These are phyloP conservation scores for Orchestes rusci DNA, from an alignment of 2,888 invertebrate genomes.

Conservation along the genomic window DNA sequence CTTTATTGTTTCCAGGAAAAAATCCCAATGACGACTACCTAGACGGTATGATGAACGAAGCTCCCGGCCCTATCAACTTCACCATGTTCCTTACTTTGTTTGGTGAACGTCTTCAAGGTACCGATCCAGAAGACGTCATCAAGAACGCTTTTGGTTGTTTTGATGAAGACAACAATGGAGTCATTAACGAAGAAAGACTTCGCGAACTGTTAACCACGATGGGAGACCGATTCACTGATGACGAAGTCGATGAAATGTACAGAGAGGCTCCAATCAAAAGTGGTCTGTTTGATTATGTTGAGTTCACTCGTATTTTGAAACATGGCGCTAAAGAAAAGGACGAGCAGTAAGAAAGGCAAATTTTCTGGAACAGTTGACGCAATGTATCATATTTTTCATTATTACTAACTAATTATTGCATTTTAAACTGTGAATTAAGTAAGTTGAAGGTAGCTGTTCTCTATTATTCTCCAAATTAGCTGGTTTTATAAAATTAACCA, in stretches of 20 bases:
- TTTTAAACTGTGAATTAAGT: too few relatives aligned
- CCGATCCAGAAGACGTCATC: conserved; percentile 98
- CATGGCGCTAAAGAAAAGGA: conserved; percentile 99
- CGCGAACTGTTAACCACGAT: conserved; percentile 93
- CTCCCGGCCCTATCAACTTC: conserved; percentile 97
- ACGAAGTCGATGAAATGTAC: conserved; percentile 98
- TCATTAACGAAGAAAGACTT: conserved; percentile 88
- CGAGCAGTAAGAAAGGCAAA: conserved; percentile 59
- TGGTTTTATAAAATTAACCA: too few relatives aligned
- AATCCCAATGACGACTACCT: conserved; percentile 87
- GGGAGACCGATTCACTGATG: conserved; percentile 95
- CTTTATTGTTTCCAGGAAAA: conserved; percentile 48
- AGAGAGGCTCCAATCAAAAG: conserved; percentile 96
- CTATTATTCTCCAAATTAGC: too few relatives aligned
- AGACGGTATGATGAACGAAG: conserved; percentile 98
- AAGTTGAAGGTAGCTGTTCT: too few relatives aligned
- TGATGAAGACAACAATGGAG: conserved; percentile 92
- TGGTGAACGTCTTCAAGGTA: conserved; percentile 96
- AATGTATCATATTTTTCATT: too few relatives aligned
- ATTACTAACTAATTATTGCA: too few relatives aligned
- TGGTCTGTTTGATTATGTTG: conserved; percentile 92
- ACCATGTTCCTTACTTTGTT: conserved; percentile 99
- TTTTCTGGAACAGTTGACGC: too few relatives aligned
- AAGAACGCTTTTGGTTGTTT: conserved; percentile 99
- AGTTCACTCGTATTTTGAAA: conserved; percentile 97